These are phyloP conservation scores for Pluvianellus socialis DNA, from an alignment of 2,113 vertebrate species.

Conservation along the genomic window DNA sequence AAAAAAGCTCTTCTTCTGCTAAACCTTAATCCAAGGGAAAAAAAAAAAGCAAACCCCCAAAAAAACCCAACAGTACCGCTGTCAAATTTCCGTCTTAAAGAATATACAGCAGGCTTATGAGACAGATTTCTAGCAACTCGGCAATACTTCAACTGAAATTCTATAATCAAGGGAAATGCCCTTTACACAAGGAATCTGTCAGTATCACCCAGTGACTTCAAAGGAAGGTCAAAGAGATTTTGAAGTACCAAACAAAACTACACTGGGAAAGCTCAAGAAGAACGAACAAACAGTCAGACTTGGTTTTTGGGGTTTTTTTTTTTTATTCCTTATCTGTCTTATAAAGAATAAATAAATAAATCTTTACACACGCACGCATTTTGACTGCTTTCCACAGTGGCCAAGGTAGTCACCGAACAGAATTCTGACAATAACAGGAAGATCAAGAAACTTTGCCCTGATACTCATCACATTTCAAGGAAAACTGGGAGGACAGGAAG, in stretches of 20 bases:
- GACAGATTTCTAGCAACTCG: background rate
- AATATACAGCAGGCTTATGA: background rate
- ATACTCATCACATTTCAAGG: background rate
- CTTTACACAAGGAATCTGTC: constrained; percentile 25
- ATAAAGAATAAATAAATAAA: background rate
- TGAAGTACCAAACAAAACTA: constrained; percentile 27
- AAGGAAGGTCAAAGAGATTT: constrained; percentile 12
- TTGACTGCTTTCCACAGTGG: background rate
- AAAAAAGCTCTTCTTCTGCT: constrained; percentile 40
- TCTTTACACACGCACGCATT: background rate
- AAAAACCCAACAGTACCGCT: background rate
- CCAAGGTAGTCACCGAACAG: background rate
- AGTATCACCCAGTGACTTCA: background rate
- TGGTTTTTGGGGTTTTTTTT: background rate
- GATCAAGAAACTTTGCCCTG: background rate
- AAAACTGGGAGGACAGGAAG: background rate
- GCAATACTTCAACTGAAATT: background rate
- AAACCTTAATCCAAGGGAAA: constrained; percentile 18
- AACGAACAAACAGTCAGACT: background rate
- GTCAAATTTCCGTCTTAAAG: constrained; percentile 11
- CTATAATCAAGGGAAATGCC: background rate
- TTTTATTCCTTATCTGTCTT: background rate
- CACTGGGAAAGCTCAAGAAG: background rate
- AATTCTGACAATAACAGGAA: background rate
- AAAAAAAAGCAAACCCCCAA: background rate